Conservation (phyloP, 2,888 invertebrate genomes). For the Ryuthela nishihirai region DNA sequence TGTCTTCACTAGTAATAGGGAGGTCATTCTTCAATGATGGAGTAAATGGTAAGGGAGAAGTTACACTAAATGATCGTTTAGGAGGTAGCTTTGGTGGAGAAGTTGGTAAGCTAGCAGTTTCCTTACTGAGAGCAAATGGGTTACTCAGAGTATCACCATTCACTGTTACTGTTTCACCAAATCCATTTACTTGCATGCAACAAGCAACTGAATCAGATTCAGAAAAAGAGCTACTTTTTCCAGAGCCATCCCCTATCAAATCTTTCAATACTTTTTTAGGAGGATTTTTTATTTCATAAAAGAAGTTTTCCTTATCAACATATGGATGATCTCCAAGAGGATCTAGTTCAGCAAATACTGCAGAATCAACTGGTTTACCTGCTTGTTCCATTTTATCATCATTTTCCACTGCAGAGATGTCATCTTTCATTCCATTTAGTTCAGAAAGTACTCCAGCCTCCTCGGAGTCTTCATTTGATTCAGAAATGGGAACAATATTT, state of each 20-base stretch:
- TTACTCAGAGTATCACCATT: neutral
- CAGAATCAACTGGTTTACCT: conserved; percentile 9
- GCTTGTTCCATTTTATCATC: neutral
- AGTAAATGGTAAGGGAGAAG: neutral
- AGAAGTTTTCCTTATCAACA: conserved; percentile 93
- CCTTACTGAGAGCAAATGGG: conserved; percentile 3
- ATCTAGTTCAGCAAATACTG: conserved; percentile 90
- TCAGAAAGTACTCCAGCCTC: neutral
- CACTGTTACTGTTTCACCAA: too few relatives aligned
- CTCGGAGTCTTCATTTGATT: neutral
- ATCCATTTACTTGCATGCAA: neutral
- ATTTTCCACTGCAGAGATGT: neutral
- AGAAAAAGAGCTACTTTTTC: conserved; percentile 30
- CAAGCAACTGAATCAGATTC: neutral
- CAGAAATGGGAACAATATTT: neutral
- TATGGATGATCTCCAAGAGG: conserved; percentile 89
- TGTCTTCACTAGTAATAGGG: too few relatives aligned
- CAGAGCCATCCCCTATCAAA: conserved; percentile 56
- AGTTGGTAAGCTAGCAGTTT: neutral
- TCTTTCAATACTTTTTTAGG: conserved; percentile 89
- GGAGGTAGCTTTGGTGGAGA: conserved; percentile 16
- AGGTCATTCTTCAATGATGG: too few relatives aligned
- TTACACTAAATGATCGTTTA: conserved; percentile 2
- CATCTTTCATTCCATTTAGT: neutral
- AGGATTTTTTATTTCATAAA: conserved; percentile 91